Percentiles rank a stretch among this genome's conserved stretches.
Evolutionary conservation across 2,113 vertebrate genomes (phyloP).

Genomic region (Patagioenas fasciata): DNA sequence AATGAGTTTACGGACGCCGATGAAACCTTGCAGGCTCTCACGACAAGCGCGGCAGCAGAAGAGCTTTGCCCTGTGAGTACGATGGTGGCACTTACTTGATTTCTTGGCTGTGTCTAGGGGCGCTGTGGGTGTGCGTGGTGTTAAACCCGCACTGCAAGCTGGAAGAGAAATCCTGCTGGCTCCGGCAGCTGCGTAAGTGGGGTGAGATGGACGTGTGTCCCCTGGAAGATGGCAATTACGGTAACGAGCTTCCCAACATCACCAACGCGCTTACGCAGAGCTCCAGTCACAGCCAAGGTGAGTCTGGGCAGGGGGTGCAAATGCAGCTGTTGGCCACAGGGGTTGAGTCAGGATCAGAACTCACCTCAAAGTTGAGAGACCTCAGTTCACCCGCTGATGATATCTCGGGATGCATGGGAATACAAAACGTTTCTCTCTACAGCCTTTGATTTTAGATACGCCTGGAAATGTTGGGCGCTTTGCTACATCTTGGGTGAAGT

Average conservation of each 20-base stretch:
- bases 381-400: neutral
- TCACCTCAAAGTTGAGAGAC: neutral
- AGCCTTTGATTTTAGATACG: neutral
- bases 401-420: neutral
- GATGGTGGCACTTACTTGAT: constrained; percentile 13
- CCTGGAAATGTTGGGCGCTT: neutral
- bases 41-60: neutral
- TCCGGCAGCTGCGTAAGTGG: constrained; percentile 95
- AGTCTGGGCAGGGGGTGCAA: constrained; percentile 21
- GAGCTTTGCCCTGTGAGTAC: neutral
- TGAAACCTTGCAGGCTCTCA: neutral
- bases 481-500: neutral
- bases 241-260: constrained; percentile 95
- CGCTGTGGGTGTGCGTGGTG: constrained; percentile 97
- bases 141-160: constrained; percentile 97
- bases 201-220: constrained; percentile 95
- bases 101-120: constrained; percentile 81
- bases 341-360: neutral
- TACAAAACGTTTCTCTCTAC: neutral
- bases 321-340: neutral
- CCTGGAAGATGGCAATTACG: constrained; percentile 96
- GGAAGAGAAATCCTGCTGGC: constrained; percentile 94
- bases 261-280: constrained; percentile 95
- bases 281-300: constrained; percentile 87
- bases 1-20: constrained; percentile 19